Evolutionary conservation across 2,113 vertebrate species (phyloP).

Genomic region (Microtus richardsoni): DNA sequence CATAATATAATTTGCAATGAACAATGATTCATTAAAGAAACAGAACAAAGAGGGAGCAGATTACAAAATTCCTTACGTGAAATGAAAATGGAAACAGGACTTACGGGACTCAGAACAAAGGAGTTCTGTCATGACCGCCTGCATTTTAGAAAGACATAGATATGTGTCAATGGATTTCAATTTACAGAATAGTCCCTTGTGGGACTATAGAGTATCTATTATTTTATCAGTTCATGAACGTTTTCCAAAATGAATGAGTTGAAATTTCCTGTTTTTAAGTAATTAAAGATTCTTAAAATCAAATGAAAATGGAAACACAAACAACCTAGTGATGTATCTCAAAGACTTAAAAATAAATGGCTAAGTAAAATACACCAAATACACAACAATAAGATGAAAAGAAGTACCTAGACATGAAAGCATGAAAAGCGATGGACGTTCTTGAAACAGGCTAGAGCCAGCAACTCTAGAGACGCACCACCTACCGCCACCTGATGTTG

Average conservation of each 20-base stretch:
- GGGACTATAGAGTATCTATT: not conserved
- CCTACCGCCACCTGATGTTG: not conserved
- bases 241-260: not conserved
- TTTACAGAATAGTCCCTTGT: not conserved
- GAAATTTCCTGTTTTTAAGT: not conserved
- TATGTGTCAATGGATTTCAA: not conserved
- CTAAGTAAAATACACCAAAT: not conserved
- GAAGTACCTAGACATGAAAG: not conserved
- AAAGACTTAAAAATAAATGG: not conserved
- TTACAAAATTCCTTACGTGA: not conserved
- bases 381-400: not conserved
- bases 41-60: not conserved
- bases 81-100: not conserved
- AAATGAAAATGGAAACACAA: not conserved
- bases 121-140: not conserved
- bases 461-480: too few species aligned
- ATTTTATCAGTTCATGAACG: not conserved
- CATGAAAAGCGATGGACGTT: not conserved
- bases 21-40: not conserved
- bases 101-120: not conserved
- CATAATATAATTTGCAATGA: not conserved
- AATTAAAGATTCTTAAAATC: not conserved
- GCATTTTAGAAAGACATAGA: not conserved
- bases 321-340: not conserved
- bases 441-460: not conserved